phyloP scores from a whole-genome alignment of 2,797 vertebrate species.

The Loriculus beryllinus region DNA sequence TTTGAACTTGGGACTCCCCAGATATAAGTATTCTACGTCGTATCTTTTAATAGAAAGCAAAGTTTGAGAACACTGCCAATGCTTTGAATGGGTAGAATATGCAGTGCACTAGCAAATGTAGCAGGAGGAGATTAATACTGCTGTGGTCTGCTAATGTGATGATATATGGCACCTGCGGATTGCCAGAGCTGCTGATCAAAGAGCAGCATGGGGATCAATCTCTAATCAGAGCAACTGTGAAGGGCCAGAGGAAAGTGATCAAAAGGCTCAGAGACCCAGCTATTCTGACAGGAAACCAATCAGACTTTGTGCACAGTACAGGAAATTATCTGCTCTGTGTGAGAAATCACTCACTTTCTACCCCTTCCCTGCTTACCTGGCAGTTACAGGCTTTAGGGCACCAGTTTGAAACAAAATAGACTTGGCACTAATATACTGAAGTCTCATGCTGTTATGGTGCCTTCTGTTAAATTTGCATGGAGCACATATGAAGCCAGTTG shows the following conservation, averaged over 20 bases:
- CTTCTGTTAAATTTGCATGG: background rate
- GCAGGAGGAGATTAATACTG: constrained; percentile 1
- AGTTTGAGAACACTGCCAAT: background rate
- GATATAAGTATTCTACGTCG: background rate
- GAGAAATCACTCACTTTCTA: background rate
- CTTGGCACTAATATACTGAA: background rate
- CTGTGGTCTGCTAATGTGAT: constrained; percentile 67
- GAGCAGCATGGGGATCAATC: constrained; percentile 67
- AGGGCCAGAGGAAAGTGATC: constrained; percentile 71
- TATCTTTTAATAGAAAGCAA: constrained; percentile 25
- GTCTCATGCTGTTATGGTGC: background rate
- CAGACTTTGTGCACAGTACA: constrained; percentile 61
- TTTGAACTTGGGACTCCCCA: constrained; percentile 39
- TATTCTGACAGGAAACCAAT: constrained; percentile 69
- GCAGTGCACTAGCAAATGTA: background rate
- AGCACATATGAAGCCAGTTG: background rate
- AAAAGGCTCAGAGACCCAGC: constrained; percentile 66
- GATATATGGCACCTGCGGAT: constrained; percentile 76
- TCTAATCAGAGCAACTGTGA: constrained; percentile 70
- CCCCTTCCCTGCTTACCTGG: background rate
- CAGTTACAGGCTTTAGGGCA: constrained; percentile 9
- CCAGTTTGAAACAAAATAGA: background rate
- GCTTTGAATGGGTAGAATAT: background rate
- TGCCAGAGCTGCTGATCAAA: constrained; percentile 76
- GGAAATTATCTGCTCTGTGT: constrained; percentile 59